phyloP scores from a whole-genome alignment of 2,113 vertebrate species.

The Junco hyemalis region DNA sequence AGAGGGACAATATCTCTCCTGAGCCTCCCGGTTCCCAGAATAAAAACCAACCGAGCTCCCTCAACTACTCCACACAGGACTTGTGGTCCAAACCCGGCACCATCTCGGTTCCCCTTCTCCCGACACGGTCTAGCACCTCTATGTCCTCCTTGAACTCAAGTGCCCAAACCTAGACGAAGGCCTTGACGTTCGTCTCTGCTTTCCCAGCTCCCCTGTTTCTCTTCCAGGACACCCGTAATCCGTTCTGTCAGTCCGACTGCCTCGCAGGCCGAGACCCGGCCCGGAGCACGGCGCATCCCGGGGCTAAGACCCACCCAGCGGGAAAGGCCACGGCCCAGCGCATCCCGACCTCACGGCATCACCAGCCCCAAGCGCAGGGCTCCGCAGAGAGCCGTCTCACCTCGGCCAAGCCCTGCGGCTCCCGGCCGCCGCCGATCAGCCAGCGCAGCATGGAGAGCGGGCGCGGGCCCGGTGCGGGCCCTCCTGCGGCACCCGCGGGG shows the following conservation, averaged over 20 bases:
- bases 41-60: not conserved
- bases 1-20: not conserved
- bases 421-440: slow-evolving; percentile 89
- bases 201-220: fast-evolving
- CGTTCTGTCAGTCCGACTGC: fast-evolving
- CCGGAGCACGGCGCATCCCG: not conserved
- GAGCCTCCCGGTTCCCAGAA: not conserved
- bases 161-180: no score
- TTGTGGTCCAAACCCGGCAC: not conserved
- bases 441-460: slow-evolving; percentile 85
- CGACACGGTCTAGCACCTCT: not conserved
- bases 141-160: no score
- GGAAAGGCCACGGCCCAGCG: fast-evolving
- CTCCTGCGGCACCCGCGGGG: not conserved
- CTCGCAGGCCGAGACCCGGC: not conserved
- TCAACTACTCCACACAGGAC: not conserved
- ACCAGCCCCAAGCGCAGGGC: no score
- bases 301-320: fast-evolving
- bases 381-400: slow-evolving; percentile 56
- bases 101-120: no score
- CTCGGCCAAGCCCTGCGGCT: slow-evolving; percentile 85
- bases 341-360: no score
- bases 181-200: fast-evolving
- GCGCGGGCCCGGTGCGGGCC: fast-evolving
- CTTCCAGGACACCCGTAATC: no score